phyloP scores from a whole-genome alignment of 2,797 vertebrate genomes.

The Mionectes olivaceus region DNA sequence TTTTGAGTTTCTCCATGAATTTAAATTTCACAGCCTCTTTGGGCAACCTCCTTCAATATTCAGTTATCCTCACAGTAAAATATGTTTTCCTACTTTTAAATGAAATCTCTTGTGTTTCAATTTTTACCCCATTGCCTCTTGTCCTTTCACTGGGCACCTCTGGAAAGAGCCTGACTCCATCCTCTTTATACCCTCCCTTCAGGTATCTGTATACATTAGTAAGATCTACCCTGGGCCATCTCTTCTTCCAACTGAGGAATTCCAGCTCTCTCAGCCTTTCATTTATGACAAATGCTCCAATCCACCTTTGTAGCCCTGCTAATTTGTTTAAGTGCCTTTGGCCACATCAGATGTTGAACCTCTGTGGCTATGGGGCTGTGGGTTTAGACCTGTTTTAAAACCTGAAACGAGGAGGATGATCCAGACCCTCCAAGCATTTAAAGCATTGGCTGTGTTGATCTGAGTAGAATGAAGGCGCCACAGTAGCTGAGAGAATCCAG shows the following conservation, averaged over 20 bases:
- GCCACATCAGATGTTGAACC: background rate
- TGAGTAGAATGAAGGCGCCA: background rate
- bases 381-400: background rate
- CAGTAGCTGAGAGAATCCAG: background rate
- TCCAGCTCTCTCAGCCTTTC: background rate
- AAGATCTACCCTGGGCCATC: background rate
- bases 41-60: background rate
- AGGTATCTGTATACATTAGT: background rate
- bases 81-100: background rate
- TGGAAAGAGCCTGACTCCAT: background rate
- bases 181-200: background rate
- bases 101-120: background rate
- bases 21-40: background rate
- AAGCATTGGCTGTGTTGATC: background rate
- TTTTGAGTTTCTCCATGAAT: background rate
- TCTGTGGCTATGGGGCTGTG: background rate
- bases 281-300: background rate
- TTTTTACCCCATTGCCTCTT: background rate
- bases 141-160: background rate
- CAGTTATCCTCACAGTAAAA: background rate
- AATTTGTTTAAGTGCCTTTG: background rate
- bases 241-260: background rate
- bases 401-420: background rate
- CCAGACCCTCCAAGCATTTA: background rate
- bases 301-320: background rate